These are phyloP conservation scores for Darwinula stevensoni DNA, from an alignment of 2,888 invertebrate species.

Conservation along the genomic window DNA sequence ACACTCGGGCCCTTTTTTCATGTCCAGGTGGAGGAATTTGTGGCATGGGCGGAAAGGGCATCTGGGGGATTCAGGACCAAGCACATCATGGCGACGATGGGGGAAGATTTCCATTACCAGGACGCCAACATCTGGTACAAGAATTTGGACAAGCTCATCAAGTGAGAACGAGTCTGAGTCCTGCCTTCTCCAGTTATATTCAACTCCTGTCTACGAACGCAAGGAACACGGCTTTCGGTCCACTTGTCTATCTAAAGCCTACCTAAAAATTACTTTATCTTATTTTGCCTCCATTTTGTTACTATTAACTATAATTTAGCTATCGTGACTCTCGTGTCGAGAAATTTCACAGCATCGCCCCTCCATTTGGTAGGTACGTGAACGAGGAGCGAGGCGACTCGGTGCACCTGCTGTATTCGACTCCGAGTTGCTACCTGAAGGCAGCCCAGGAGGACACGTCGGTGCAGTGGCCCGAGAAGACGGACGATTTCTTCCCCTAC, in stretches of 20 bases:
- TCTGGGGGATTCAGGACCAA: constrained; percentile 28
- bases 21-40: constrained; percentile 21
- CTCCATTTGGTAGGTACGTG: constrained; percentile 3
- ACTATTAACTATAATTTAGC: too few species aligned
- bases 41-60: constrained; percentile 26
- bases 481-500: constrained; percentile 74
- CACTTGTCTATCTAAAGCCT: too few species aligned
- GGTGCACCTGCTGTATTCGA: constrained; percentile 34
- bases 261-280: too few species aligned
- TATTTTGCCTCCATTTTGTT: too few species aligned
- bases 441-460: constrained; percentile 38
- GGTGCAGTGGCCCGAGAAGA: constrained; percentile 34
- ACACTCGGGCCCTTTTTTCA: too few species aligned
- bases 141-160: constrained; percentile 59
- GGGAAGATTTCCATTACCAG: constrained; percentile 64
- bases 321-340: too few species aligned
- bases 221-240: too few species aligned
- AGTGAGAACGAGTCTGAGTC: constrained; percentile 29
- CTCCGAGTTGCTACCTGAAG: constrained; percentile 55
- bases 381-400: not conserved
- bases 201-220: too few species aligned
- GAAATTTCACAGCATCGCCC: too few species aligned
- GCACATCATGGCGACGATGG: constrained; percentile 62
- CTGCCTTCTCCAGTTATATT: too few species aligned
- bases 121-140: constrained; percentile 47